Percentiles rank a stretch among this genome's conserved stretches.
phyloP scores from a whole-genome alignment of 2,113 vertebrate genomes.

The Agapornis roseicollis region DNA sequence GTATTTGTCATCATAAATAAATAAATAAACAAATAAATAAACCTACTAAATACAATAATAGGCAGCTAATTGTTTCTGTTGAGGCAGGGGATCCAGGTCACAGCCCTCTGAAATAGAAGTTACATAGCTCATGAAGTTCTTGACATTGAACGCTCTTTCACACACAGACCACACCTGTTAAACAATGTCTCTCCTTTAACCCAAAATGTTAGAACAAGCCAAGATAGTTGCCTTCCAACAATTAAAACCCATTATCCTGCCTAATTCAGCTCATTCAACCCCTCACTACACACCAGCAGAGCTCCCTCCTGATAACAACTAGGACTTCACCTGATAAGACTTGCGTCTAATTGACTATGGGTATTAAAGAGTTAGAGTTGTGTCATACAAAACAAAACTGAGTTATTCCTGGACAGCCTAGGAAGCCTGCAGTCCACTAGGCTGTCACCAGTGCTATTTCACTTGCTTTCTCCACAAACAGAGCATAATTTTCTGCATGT shows the following conservation, averaged over 20 bases:
- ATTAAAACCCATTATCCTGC: not conserved
- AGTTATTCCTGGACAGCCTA: not conserved
- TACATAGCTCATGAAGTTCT: not conserved
- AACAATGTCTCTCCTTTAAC: not conserved
- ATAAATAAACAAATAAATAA: not conserved
- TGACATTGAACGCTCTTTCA: not conserved
- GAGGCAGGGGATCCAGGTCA: not conserved
- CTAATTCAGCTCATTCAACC: not conserved
- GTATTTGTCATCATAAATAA: not conserved
- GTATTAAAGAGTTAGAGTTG: not conserved
- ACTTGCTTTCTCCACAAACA: not conserved
- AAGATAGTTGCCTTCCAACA: not conserved
- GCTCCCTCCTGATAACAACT: not conserved
- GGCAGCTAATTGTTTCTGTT: not conserved
- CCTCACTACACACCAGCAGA: not conserved
- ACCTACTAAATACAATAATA: not conserved
- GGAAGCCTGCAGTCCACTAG: not conserved
- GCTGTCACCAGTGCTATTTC: not conserved
- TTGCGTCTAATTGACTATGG: rapidly evolving
- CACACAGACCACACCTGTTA: not conserved
- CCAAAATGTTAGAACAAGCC: not conserved
- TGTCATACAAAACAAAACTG: not conserved
- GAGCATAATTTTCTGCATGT: not conserved
- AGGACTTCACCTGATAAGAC: not conserved
- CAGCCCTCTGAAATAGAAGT: not conserved